Evolutionary conservation across 2,113 vertebrate genomes (phyloP), one percentile per base, ranked within the genome.

Genomic region (Passer domesticus): DNA sequence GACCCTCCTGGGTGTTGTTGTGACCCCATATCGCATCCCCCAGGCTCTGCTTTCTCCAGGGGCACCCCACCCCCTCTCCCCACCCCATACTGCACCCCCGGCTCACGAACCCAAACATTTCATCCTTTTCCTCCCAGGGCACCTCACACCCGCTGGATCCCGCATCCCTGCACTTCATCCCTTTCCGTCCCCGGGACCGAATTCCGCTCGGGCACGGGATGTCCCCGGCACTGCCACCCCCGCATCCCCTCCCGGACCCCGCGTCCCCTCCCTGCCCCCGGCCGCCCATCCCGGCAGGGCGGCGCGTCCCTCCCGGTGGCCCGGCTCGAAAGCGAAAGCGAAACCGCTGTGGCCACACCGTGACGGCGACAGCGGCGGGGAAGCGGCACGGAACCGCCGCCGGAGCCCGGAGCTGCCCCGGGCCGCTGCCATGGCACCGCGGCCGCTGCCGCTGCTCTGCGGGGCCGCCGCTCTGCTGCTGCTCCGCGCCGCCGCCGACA

Each of bases 361-460:
- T 33, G 15, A 28, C 47, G 2, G 52, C 73, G 31, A 30, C 24
- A 3, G 50, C 18, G 33, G 47, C 81, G 0, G 41, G 43, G 41
- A 12, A 19, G 6, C 3, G 9, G 8, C 50, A 5, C 68, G 58
- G 50, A 63, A 23, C 31, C 10, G 10, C 73, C 15, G 9, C 41
- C 2, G 56, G 52, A 39, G 30, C 31, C 14, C 39, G 28, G 28
- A 13, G 15, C 52, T 53, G 52, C 22, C 17, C 31, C 23, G 37
- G 14, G 39, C 6, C 52, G 24, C 3, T 15, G 8, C 77, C 59
- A 95, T 95, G 94, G 90, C 39, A 5, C 39, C 63, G 47, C 58
- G 43, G 49, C 74, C 28, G 75, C 70, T 77, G 73, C 77, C n/a
- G 47, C 55, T 93, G 58, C 77, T 96, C 44, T 94, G 55, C 85